A percentile compares a stretch with the other conserved stretches of the same genome.
These are phyloP conservation scores for Penaeus indicus DNA, from an alignment of 1,140 invertebrate species.

Conservation along the genomic window DNA sequence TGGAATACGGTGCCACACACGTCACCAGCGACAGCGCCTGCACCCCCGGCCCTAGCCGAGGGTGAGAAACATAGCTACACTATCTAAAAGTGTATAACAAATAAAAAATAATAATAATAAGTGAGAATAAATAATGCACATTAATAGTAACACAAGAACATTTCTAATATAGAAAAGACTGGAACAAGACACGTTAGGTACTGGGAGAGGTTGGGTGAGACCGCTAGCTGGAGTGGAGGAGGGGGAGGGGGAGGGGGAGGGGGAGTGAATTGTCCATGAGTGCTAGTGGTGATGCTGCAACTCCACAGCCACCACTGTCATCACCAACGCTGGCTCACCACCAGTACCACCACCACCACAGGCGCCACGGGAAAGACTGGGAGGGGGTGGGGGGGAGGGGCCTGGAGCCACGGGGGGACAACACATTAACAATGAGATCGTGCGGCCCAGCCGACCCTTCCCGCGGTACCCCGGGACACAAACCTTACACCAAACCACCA, in stretches of 20 bases:
- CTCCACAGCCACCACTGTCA: slow-evolving; percentile 17
- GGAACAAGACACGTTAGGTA: slow-evolving; percentile 52
- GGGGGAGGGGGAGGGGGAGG: neutral
- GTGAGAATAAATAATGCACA: slow-evolving; percentile 55
- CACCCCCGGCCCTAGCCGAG: slow-evolving; percentile 41
- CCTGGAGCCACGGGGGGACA: slow-evolving; percentile 49
- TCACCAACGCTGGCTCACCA: slow-evolving; percentile 42
- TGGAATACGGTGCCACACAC: slow-evolving; percentile 54
- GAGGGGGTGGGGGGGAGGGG: slow-evolving; percentile 43
- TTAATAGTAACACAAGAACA: slow-evolving; percentile 51
- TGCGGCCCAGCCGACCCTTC: slow-evolving; percentile 48
- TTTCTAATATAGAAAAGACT: slow-evolving; percentile 53
- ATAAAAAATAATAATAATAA: slow-evolving; percentile 25
- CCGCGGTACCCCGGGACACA: slow-evolving; percentile 40
- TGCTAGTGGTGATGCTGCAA: slow-evolving; percentile 1
- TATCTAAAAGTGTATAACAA: slow-evolving; percentile 47
- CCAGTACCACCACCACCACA: slow-evolving; percentile 37
- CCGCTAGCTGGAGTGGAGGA: slow-evolving; percentile 35
- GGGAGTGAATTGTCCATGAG: neutral
- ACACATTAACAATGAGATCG: slow-evolving; percentile 51
- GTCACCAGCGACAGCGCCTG: slow-evolving; percentile 42
- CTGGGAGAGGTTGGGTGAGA: slow-evolving; percentile 50
- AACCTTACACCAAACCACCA: slow-evolving; percentile 43
- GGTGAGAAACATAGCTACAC: slow-evolving; percentile 43
- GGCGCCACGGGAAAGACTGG: slow-evolving; percentile 47